Conservation (phyloP, 2,888 invertebrate species). For the Athetis lepigone region DNA sequence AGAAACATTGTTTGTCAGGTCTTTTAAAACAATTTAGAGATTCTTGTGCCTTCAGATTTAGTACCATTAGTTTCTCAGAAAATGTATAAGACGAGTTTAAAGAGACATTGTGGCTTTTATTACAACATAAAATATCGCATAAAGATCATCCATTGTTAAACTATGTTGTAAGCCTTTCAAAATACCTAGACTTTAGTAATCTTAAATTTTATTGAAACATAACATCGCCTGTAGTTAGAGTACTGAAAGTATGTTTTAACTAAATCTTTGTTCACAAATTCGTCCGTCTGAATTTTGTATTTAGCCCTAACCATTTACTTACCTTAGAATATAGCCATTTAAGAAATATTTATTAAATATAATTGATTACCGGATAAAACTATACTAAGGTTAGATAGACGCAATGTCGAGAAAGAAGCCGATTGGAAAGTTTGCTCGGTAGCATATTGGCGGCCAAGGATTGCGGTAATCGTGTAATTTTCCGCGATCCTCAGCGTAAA, state of each 20-base stretch:
- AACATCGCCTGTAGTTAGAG: neutral
- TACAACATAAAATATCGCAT: conserved; percentile 49
- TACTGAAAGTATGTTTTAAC: neutral
- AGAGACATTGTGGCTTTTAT: conserved; percentile 42
- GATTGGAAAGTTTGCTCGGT: no score
- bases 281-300: no score
- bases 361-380: no score
- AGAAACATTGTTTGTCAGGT: neutral
- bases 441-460: no score
- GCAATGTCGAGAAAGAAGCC: no score
- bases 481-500: no score
- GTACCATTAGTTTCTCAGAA: neutral
- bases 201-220: neutral
- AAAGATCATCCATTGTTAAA: conserved; percentile 22
- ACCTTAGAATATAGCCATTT: no score
- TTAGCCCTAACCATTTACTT: no score
- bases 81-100: neutral
- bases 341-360: no score
- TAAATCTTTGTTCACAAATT: no score
- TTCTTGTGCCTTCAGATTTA: neutral
- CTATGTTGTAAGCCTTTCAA: conserved; percentile 21
- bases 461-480: no score
- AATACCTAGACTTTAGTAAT: neutral
- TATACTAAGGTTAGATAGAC: no score
- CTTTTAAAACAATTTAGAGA: neutral